These are phyloP conservation scores for Urocyon cinereoargenteus DNA, from an alignment of 2,797 vertebrate genomes.

Conservation along the genomic window DNA sequence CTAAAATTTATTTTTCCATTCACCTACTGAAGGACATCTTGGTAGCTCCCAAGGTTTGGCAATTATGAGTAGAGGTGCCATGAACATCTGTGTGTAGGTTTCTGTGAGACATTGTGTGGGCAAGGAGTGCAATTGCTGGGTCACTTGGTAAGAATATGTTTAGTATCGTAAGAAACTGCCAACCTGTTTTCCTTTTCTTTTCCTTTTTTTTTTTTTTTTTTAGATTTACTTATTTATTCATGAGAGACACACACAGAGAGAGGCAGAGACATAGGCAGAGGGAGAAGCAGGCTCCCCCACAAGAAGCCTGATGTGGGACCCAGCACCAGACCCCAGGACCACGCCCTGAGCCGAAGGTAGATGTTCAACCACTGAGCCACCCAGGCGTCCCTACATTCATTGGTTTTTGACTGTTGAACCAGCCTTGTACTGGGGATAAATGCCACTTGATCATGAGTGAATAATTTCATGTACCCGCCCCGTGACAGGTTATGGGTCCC, in stretches of 20 bases:
- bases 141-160: not conserved
- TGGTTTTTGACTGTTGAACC: not conserved
- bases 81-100: not conserved
- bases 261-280: not conserved
- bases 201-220: not conserved
- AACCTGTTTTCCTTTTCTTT: not conserved
- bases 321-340: rapidly evolving
- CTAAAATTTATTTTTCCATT: not conserved
- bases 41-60: not conserved
- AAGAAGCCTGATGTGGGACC: not conserved
- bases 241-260: not conserved
- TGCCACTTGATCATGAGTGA: not conserved
- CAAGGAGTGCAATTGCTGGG: not conserved
- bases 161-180: not conserved
- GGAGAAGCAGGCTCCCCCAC: not conserved
- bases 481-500: not conserved
- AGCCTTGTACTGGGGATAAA: not conserved
- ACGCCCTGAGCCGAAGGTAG: not conserved
- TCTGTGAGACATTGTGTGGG: not conserved
- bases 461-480: not conserved
- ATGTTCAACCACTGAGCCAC: not conserved
- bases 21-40: not conserved
- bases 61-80: not conserved
- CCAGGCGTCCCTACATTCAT: not conserved
- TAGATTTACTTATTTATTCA: not conserved